Percentiles rank a stretch among this genome's conserved stretches.
phyloP scores from a whole-genome alignment of 2,888 invertebrate species.

The Sesamia inferens region DNA sequence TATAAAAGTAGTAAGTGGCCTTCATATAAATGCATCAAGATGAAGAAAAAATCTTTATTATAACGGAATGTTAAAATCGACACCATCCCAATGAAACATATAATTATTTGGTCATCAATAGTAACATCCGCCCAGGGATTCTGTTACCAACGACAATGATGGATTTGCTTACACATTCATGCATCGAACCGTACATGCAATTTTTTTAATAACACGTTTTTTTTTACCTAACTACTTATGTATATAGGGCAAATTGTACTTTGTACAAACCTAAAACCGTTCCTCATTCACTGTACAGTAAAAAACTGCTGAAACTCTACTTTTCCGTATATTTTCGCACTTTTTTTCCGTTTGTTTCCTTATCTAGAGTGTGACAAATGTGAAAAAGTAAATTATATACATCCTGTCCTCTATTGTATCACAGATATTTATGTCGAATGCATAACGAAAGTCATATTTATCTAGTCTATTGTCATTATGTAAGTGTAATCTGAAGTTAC shows the following conservation, averaged over 20 bases:
- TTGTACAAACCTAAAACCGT: conserved; percentile 89
- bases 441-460: conserved; percentile 79
- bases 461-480: conserved; percentile 76
- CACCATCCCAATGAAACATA: conserved; percentile 89
- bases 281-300: conserved; percentile 81
- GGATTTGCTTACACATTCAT: conserved; percentile 83
- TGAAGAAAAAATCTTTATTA: conserved; percentile 73
- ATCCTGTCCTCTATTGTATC: conserved; percentile 87
- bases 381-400: conserved; percentile 75
- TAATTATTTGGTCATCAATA: conserved; percentile 89
- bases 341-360: conserved; percentile 65
- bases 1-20: conserved; percentile 88
- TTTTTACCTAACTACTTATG: conserved; percentile 89
- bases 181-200: conserved; percentile 83
- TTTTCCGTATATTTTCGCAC: conserved; percentile 74
- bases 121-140: conserved; percentile 85
- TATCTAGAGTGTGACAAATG: conserved; percentile 84
- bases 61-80: conserved; percentile 90
- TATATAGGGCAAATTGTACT: conserved; percentile 90
- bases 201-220: conserved; percentile 83
- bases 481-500: conserved; percentile 56
- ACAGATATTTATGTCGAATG: conserved; percentile 83
- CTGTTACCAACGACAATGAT: conserved; percentile 82
- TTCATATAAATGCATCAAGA: conserved; percentile 85
- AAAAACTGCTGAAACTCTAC: conserved; percentile 79